Base-by-base conservation (phyloP, 2,888 invertebrate genomes). In the Diarsia rubi region DNA sequence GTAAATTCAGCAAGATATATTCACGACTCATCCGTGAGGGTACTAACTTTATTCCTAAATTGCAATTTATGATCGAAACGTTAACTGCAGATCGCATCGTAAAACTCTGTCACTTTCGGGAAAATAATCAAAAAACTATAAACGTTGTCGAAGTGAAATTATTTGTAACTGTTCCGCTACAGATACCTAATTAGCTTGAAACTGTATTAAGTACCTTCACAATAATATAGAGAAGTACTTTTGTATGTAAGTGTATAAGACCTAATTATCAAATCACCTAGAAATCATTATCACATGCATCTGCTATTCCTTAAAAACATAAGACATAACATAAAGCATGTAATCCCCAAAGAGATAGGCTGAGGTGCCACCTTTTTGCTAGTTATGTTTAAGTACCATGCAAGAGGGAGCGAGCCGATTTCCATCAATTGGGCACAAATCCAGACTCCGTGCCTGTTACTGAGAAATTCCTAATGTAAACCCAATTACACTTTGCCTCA, bases 31-130 rank as follows among this genome's bases (percentile, higher is more conserved):
- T 85, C 81, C 69, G 74, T 69, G 65, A 78, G 69, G 75, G 78
- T 73, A 82, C 75, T 71, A 68, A 79, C 78, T 83, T 86, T 82
- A 86, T 81, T 78, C 86, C 86, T 82, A 92, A 90, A 90, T 91
- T 88, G 86, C 88, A 91, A 91, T 92, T 91, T 91, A 91, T 86
- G 86, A 82, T 78, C 77, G 64, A 68, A 64, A 31, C 62, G 69
- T 86, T 82, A 79, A 84, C 76, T 85, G 76, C 75, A 84, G 75
- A 83, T 86, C 79, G 76, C 42, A 63, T 78, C 84, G 77, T 87
- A 81, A 88, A 86, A 84, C 45, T 24, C 76, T 81, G 82, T 75
- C 82, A 84, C 78, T 85, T 84, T 79, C 79, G 82, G 77, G 72
- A 83, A 81, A 81, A 84, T 85, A 75, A 87, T 83, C 75, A 80